These are phyloP conservation scores for Leucoraja ocellata DNA, from an alignment of 2,797 vertebrate species.

Conservation along the genomic window DNA sequence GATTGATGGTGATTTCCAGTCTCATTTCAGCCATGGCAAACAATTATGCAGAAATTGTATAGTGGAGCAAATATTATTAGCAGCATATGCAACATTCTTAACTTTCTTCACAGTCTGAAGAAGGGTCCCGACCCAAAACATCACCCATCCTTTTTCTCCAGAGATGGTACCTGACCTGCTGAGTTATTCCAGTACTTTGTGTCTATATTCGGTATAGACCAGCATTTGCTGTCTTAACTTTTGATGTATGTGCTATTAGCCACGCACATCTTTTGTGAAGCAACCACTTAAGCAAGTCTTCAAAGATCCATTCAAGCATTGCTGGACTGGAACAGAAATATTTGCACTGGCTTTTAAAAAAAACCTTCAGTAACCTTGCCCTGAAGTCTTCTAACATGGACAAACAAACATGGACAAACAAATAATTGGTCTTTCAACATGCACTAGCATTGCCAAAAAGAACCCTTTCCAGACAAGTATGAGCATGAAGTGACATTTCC, in stretches of 20 bases:
- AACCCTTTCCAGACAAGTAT: neutral
- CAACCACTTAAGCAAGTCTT: neutral
- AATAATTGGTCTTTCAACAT: neutral
- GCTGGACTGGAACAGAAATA: neutral
- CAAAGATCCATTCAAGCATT: neutral
- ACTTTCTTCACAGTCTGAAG: too few relatives aligned
- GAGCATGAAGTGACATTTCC: neutral
- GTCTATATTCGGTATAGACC: too few relatives aligned
- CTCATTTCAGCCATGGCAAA: neutral
- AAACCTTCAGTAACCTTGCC: neutral
- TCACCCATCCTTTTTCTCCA: too few relatives aligned
- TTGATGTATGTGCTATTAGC: neutral
- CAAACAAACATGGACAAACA: neutral
- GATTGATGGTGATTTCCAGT: too few relatives aligned
- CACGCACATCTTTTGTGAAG: neutral
- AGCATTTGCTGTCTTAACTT: neutral
- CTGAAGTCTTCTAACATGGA: neutral
- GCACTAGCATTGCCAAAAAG: neutral
- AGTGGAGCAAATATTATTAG: slow-evolving; percentile 11
- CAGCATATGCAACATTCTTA: neutral
- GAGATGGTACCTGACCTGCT: too few relatives aligned
- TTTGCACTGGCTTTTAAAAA: neutral
- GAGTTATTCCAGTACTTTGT: too few relatives aligned
- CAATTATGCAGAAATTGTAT: neutral
- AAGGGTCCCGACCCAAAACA: too few relatives aligned